phyloP scores from a whole-genome alignment of 2,797 vertebrate species.

The Sebastes elongatus region DNA sequence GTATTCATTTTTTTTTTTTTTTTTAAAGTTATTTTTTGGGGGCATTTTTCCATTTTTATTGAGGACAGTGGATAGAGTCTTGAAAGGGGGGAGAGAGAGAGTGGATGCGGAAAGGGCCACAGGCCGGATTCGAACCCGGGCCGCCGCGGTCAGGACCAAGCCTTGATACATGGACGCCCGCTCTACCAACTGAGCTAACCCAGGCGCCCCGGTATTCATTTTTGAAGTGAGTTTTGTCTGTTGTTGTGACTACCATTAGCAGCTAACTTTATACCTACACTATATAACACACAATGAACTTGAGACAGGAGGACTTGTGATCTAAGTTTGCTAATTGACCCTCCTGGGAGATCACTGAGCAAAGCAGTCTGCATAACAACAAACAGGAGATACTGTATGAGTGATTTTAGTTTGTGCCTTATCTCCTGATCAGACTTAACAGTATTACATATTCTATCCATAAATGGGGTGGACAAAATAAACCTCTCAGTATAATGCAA shows the following conservation, averaged over 20 bases:
- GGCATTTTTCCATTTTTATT: no score
- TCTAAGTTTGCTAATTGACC: conserved; percentile 9
- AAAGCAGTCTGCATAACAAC: neutral
- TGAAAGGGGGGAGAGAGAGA: no score
- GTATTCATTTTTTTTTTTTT: no score
- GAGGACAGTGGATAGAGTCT: no score
- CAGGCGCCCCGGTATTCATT: no score
- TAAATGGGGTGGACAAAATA: neutral
- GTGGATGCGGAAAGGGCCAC: no score
- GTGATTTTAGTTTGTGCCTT: neutral
- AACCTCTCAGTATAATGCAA: neutral
- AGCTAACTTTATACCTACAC: neutral
- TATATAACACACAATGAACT: neutral
- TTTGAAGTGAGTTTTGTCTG: neutral
- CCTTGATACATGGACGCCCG: no score
- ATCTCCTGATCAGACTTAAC: neutral
- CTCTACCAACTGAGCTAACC: no score
- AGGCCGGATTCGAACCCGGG: no score
- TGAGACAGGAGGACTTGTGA: neutral
- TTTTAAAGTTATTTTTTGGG: no score
- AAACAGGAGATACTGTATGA: neutral
- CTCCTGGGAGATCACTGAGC: conserved; percentile 7
- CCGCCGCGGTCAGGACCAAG: no score
- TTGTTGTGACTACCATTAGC: neutral
- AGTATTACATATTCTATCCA: neutral